Evolutionary conservation across 2,797 vertebrate species (phyloP), one percentile per base, ranked within the genome.

Genomic region (Mormyrus hasselquistii): DNA sequence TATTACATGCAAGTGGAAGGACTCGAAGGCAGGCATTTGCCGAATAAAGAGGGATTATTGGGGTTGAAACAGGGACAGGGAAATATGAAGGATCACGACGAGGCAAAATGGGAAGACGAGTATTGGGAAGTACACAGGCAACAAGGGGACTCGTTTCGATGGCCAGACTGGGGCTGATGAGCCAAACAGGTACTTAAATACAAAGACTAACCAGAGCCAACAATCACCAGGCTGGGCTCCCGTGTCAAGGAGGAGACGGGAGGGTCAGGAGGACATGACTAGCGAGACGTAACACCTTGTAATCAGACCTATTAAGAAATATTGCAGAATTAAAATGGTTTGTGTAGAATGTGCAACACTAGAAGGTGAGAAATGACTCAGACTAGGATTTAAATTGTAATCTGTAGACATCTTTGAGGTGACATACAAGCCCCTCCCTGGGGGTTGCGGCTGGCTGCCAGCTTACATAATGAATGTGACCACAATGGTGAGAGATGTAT

Each of bases 401-500:
- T 90, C 91, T 92, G 91, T 90, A 52, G 52, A 83, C 73, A 82
- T 7, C 69, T 57, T 83, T 44, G 82, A 92, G 92, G 93, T 93
- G 93, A 93, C 34, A 73, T 19, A 19, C 49, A 52, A 85, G 50
- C 34, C 34, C 47, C 47, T 93, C 92, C 93, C 91, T 90, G 91
- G 90, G 91, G 38, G 89, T 92, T 90, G 90, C 87, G 92, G 93
- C 90, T 92, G 92, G 91, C 87, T 34, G 91, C 49, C 90, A 65
- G 83, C 89, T 57, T 90, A 90, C 73, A 89, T 94, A 93, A 95
- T 93, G 93, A 93, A 92, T 91, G 82, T 29, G 55, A 90, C 94
- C 94, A 93, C 93, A 95, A 93, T 89, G 44, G 1, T 90, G 90
- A 92, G 88, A 89, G 87, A 29, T 41, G 12, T 83, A 88, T n/a